These are phyloP conservation scores for Hylomyscus alleni DNA, from an alignment of 2,797 vertebrate species.

Conservation along the genomic window DNA sequence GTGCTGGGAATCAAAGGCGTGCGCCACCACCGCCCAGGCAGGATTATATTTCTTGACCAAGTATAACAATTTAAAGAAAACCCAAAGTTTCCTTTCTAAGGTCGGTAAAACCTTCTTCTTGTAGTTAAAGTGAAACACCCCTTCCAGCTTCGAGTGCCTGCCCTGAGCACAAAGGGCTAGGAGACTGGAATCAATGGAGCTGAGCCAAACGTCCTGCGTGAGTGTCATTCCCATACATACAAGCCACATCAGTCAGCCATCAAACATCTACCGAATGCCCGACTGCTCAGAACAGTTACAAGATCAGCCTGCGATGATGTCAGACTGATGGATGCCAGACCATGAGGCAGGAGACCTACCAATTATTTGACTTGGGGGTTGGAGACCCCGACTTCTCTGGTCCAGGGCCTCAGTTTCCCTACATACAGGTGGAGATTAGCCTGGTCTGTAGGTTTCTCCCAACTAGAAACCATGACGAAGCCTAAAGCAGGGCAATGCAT, in stretches of 20 bases:
- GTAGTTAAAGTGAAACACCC: not conserved
- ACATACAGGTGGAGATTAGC: not conserved
- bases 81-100: not conserved
- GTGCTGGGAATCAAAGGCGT: too few relatives aligned
- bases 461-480: not conserved
- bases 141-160: too few relatives aligned
- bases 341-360: conserved; percentile 3
- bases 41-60: not conserved
- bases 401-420: not conserved
- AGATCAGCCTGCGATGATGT: not conserved
- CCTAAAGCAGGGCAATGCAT: not conserved
- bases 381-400: not conserved
- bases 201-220: not conserved
- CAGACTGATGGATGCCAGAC: not conserved
- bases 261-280: conserved; percentile 23
- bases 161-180: not conserved
- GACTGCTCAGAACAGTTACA: not conserved
- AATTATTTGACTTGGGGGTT: not conserved
- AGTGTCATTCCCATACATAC: not conserved
- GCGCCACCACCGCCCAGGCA: not conserved
- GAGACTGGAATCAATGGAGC: not conserved
- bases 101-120: not conserved
- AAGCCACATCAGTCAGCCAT: not conserved
- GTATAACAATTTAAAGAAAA: conserved; percentile 18
- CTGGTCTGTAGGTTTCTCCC: conserved; percentile 12